Percentiles rank a stretch among this genome's conserved stretches.
These are phyloP conservation scores for Alaudala cheleensis DNA, from an alignment of 2,113 vertebrate genomes.

Conservation along the genomic window DNA sequence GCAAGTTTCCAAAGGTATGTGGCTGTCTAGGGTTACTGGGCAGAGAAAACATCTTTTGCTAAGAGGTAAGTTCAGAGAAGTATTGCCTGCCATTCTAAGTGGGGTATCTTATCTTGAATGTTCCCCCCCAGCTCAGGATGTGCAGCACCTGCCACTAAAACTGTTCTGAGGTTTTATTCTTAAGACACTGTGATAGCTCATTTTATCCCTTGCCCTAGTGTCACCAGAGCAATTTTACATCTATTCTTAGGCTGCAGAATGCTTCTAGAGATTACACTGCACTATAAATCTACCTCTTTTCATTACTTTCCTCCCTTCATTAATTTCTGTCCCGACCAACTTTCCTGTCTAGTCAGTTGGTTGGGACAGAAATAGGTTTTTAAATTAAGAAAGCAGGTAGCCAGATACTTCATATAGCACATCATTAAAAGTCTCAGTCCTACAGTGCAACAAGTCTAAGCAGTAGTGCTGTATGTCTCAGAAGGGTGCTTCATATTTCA, in stretches of 20 bases:
- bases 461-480: background rate
- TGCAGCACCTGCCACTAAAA: background rate
- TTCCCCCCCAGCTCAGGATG: background rate
- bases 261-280: background rate
- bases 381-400: background rate
- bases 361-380: background rate
- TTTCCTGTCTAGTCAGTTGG: background rate
- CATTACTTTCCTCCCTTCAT: background rate
- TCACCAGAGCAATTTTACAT: background rate
- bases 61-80: background rate
- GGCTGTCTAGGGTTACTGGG: background rate
- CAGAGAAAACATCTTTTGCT: background rate
- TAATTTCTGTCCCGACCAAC: background rate
- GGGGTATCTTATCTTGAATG: background rate
- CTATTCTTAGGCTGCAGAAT: background rate
- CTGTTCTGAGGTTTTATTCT: background rate
- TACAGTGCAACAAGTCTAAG: background rate
- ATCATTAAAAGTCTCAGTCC: background rate
- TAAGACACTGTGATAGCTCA: background rate
- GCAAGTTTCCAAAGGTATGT: background rate
- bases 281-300: background rate
- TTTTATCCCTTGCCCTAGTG: background rate
- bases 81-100: background rate
- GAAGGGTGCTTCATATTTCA: background rate
- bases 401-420: background rate